Evolutionary conservation across 2,113 vertebrate species (phyloP), one percentile per base, ranked within the genome.

Genomic region (Phyllopteryx taeniolatus): DNA sequence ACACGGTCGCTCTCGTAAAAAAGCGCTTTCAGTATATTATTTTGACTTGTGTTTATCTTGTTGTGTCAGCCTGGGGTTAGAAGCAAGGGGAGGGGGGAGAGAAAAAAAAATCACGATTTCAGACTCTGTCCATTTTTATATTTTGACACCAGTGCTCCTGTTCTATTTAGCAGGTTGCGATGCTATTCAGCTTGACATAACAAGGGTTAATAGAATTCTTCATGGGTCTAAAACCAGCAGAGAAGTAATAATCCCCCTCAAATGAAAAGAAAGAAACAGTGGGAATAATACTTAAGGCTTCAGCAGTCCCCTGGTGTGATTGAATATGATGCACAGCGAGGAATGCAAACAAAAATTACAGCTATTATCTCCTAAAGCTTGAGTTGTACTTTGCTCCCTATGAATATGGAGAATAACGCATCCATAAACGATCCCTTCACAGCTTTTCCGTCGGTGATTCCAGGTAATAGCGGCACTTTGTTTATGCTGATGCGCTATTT

Each of bases 121-220:
- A 83, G 68, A 76, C 73, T 71, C 19, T 63, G 53, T 72, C 27
- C 59, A 59, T 82, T 82, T 81, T 82, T 79, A 62, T 76, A 77
- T 78, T 80, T 65, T 35, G 53, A 20, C 61, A 59, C 31, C 20
- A 7, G 20, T 43, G 60, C 71, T 66, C 83, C 75, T 19, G 27
- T 72, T 81, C 80, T 86, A 71, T 83, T 90, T 84, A 85, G 85
- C 80, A 78, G 83, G 78, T 77, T 86, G 85, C 85, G 78, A 81
- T 88, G 82, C 88, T 88, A 89, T 90, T 90, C 87, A 86, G 79
- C 53, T 77, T 84, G 85, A 88, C 89, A 89, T 90, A 87, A 89
- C 79, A 83, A 82, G 88, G 88, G 87, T 87, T 91, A 91, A 90
- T 90, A 84, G 83, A 92, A 91, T 91, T 85, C 83, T 89, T 86